Evolutionary conservation across 2,113 vertebrate species (phyloP).

Genomic region (Scomber japonicus): DNA sequence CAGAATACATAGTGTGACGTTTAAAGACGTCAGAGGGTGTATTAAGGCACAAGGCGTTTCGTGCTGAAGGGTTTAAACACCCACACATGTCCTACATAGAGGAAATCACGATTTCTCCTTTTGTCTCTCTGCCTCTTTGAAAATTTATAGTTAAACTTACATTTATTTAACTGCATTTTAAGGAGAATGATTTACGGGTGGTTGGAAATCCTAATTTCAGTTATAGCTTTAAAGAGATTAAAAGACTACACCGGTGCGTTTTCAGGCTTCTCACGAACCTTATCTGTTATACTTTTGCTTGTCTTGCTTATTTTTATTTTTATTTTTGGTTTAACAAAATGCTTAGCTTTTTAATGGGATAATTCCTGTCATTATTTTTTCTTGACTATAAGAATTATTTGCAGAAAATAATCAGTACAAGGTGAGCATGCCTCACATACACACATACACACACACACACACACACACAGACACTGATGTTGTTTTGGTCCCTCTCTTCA

Average conservation of each 20-base stretch:
- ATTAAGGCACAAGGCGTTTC: constrained; percentile 28
- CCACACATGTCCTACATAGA: constrained; percentile 54
- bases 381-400: constrained; percentile 22
- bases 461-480: constrained; percentile 28
- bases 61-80: constrained; percentile 49
- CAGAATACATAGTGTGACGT: neutral
- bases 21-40: constrained; percentile 12
- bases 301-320: constrained; percentile 1
- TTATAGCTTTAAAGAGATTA: constrained; percentile 26
- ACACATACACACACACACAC: constrained; percentile 33
- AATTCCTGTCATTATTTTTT: constrained; percentile 6
- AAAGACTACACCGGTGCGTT: neutral
- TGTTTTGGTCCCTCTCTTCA: constrained; percentile 55
- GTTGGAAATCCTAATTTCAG: neutral
- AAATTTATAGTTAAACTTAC: neutral
- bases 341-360: no score
- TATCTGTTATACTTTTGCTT: neutral
- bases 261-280: neutral
- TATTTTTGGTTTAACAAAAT: neutral
- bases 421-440: constrained; percentile 8
- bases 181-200: neutral
- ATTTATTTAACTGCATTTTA: neutral
- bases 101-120: constrained; percentile 2
- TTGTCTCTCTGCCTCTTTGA: neutral
- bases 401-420: constrained; percentile 35